Evolutionary conservation across 2,888 invertebrate species (phyloP).

Genomic region (Mythimna lalbum): DNA sequence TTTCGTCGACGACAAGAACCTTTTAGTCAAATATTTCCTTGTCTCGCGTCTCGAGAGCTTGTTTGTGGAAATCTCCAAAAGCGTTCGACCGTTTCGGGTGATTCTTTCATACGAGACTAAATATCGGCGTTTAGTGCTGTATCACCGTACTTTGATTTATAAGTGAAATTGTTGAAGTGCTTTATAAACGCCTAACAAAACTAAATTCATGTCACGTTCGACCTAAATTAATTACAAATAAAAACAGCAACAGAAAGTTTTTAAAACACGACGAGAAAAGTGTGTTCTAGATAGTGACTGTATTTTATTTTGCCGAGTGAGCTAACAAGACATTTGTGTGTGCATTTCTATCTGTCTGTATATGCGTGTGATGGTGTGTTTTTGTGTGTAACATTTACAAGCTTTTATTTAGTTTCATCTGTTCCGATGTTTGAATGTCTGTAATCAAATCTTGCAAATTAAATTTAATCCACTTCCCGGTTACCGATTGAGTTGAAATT

Average conservation of each 20-base stretch:
- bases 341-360: no score
- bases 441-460: no score
- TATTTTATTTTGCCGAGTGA: neutral
- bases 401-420: no score
- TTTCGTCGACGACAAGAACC: conserved; percentile 58
- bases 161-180: conserved; percentile 36
- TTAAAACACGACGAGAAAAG: neutral
- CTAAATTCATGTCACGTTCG: conserved; percentile 55
- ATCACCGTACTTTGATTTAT: conserved; percentile 32
- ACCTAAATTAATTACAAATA: conserved; percentile 35
- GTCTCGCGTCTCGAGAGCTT: conserved; percentile 27
- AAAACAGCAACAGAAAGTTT: conserved; percentile 10
- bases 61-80: conserved; percentile 59
- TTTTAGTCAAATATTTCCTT: conserved; percentile 63
- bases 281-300: neutral
- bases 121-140: conserved; percentile 41
- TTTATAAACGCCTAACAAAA: conserved; percentile 5
- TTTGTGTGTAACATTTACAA: no score
- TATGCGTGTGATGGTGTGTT: no score
- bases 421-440: no score
- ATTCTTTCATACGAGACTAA: conserved; percentile 27
- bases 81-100: conserved; percentile 50
- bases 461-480: no score
- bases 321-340: conserved; percentile 15
- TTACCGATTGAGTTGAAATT: no score